Percentiles rank a stretch among this genome's conserved stretches.
phyloP scores from a whole-genome alignment of 2,113 vertebrate species.

The Marmota flaviventris region DNA sequence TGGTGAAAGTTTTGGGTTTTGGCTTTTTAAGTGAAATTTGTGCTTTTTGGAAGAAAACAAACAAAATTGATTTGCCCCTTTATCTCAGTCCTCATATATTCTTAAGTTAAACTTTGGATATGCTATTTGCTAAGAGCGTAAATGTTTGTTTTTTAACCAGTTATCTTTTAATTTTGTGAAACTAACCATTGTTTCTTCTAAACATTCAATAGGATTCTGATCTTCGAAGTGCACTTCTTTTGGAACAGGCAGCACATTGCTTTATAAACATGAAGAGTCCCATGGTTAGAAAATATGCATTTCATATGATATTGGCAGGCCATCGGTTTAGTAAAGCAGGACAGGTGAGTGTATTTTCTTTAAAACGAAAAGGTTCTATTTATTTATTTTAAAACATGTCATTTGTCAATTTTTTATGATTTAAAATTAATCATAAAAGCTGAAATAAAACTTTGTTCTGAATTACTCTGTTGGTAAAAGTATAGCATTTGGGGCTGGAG shows the following conservation, averaged over 20 bases:
- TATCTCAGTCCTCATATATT: not conserved
- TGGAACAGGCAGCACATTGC: slow-evolving; percentile 98
- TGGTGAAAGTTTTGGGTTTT: slow-evolving; percentile 40
- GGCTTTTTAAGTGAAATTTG: not conserved
- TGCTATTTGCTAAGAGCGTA: not conserved
- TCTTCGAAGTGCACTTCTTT: slow-evolving; percentile 96
- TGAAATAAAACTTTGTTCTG: slow-evolving; percentile 27
- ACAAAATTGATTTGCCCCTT: slow-evolving; percentile 39
- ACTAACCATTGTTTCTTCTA: slow-evolving; percentile 71
- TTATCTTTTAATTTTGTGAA: slow-evolving; percentile 44
- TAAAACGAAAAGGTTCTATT: slow-evolving; percentile 1
- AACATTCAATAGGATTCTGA: slow-evolving; percentile 94
- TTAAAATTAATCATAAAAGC: slow-evolving; percentile 48
- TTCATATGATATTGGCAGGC: slow-evolving; percentile 99
- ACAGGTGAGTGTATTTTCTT: slow-evolving; percentile 90
- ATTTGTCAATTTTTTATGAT: slow-evolving; percentile 34
- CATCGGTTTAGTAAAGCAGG: slow-evolving; percentile 99
- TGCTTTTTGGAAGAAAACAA: slow-evolving; percentile 55
- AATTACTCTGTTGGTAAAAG: not conserved
- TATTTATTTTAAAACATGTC: not conserved
- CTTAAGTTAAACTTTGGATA: not conserved
- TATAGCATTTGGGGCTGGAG: not conserved
- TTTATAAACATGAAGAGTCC: slow-evolving; percentile 99
- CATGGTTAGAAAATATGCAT: slow-evolving; percentile 99
- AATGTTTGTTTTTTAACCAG: not conserved